These are phyloP conservation scores for Scarus forsteni DNA, from an alignment of 2,797 vertebrate genomes.

Conservation along the genomic window DNA sequence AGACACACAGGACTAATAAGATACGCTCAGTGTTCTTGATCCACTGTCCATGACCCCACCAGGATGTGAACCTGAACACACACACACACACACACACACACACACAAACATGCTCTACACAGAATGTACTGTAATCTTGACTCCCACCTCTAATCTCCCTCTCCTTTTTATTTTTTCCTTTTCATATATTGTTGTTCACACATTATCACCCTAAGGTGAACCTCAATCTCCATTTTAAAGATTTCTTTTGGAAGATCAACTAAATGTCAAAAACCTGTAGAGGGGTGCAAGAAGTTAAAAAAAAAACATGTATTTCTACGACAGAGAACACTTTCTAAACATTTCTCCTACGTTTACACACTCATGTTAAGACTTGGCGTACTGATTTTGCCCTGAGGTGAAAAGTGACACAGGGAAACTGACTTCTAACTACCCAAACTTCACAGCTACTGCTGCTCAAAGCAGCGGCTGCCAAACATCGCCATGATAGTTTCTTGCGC, in stretches of 20 bases:
- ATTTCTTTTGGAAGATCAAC: too few species aligned
- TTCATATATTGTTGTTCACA: conserved; percentile 7
- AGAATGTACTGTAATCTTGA: conserved; percentile 26
- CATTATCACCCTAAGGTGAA: neutral
- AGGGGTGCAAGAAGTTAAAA: neutral
- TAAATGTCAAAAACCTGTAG: neutral
- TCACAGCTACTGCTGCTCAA: too few species aligned
- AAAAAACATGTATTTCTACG: neutral
- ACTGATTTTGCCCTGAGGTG: too few species aligned
- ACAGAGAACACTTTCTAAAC: neutral
- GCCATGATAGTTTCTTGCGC: too few species aligned
- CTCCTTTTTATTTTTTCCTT: conserved; percentile 4
- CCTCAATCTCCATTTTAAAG: neutral
- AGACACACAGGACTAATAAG: conserved; percentile 54
- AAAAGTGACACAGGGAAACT: too few species aligned
- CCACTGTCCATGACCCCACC: conserved; percentile 74
- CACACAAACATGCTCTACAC: conserved; percentile 11
- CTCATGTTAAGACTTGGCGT: too few species aligned
- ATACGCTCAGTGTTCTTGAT: conserved; percentile 64
- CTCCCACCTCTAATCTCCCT: conserved; percentile 21
- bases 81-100: conserved; percentile 18
- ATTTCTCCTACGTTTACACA: too few species aligned
- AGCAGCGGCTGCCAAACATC: too few species aligned
- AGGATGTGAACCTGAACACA: conserved; percentile 56
- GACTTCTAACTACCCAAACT: too few species aligned